These are phyloP conservation scores for Diaphora mendica DNA, from an alignment of 2,888 invertebrate species.

Conservation along the genomic window DNA sequence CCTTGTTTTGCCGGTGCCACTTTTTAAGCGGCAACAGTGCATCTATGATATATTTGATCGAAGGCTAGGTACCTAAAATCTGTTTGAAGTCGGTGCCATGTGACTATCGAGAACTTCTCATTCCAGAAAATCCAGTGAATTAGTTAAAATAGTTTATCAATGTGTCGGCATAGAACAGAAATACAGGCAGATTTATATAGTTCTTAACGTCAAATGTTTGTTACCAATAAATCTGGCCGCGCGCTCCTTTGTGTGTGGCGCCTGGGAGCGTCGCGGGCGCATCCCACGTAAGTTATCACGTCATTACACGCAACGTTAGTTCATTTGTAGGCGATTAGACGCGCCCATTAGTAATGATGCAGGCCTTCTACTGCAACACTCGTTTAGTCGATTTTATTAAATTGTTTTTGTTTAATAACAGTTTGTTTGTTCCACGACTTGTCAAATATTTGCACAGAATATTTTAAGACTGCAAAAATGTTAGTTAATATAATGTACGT, in stretches of 20 bases:
- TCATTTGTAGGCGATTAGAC: slow-evolving; percentile 48
- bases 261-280: slow-evolving; percentile 12
- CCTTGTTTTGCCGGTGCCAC: too few species aligned
- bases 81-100: too few species aligned
- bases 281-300: slow-evolving; percentile 36
- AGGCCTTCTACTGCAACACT: neutral
- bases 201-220: slow-evolving; percentile 23
- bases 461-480: neutral
- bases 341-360: slow-evolving; percentile 17
- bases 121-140: slow-evolving; percentile 9
- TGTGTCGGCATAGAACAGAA: slow-evolving; percentile 10
- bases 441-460: neutral
- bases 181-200: slow-evolving; percentile 19
- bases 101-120: too few species aligned
- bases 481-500: neutral
- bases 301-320: slow-evolving; percentile 38
- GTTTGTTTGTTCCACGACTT: neutral
- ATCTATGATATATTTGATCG: too few species aligned
- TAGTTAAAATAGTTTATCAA: slow-evolving; percentile 10
- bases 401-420: neutral
- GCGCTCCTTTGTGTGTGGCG: slow-evolving; percentile 22
- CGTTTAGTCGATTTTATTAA: neutral
- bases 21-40: too few species aligned
- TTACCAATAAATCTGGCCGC: slow-evolving; percentile 20
- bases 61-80: too few species aligned